These are phyloP conservation scores for Trichomalopsis sarcophagae DNA, from an alignment of 1,140 invertebrate species.

Conservation along the genomic window DNA sequence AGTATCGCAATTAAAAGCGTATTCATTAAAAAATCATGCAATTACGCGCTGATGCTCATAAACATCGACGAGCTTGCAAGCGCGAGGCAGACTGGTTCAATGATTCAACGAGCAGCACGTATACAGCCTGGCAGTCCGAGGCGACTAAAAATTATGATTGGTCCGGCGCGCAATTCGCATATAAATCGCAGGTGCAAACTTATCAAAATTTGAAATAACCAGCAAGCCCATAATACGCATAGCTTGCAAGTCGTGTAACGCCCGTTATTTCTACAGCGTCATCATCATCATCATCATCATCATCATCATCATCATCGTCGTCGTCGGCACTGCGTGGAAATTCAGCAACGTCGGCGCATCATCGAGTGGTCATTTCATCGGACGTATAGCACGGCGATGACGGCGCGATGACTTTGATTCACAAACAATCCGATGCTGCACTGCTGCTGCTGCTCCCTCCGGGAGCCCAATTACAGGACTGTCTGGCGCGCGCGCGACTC, in stretches of 20 bases:
- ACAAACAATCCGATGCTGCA: conserved; percentile 67
- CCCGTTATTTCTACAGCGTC: background rate
- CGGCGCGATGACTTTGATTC: conserved; percentile 74
- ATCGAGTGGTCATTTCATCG: conserved; percentile 57
- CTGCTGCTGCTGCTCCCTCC: background rate
- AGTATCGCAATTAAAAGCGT: conserved; percentile 47
- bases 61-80: conserved; percentile 17
- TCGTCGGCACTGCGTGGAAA: background rate
- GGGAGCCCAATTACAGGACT: conserved; percentile 71
- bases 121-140: background rate
- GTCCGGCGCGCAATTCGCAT: conserved; percentile 15
- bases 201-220: conserved; percentile 19
- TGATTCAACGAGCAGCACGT: conserved; percentile 1
- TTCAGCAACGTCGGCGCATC: conserved; percentile 8
- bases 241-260: background rate
- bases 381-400: conserved; percentile 61
- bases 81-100: background rate
- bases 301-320: background rate
- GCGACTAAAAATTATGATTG: conserved; percentile 27
- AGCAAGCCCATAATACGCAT: background rate
- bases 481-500: conserved; percentile 31
- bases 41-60: conserved; percentile 40
- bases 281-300: background rate
- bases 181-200: conserved; percentile 15
- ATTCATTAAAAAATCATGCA: conserved; percentile 52